Evolutionary conservation across 2,888 invertebrate species (phyloP), one percentile per base, ranked within the genome.

Genomic region (Arge pagana): DNA sequence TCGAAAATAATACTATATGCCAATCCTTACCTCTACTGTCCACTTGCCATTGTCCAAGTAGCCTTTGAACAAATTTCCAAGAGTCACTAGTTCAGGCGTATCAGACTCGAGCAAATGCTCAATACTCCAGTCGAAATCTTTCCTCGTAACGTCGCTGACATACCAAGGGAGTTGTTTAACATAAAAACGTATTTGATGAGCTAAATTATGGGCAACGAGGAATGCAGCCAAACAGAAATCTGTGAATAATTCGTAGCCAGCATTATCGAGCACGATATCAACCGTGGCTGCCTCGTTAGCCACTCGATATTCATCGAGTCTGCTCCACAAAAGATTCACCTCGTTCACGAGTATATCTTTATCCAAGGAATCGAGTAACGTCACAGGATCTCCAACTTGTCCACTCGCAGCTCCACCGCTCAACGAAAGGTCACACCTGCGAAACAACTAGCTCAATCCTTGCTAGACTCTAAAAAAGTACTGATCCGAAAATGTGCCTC

Each of bases 151-250:
- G 73, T 99, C 98, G 0, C 96, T 97, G 6, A 99, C 86, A 74
- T 90, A 99, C 98, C 98, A 99, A 0, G 97, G 96, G 57, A 93
- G 87, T 3, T 82, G 80, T 80, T 98, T 97, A 0, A 89, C 87
- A 75, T 95, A 88, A 63, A 97, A 88, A 57, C 88, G 81, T 19
- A 97, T 80, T 78, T 84, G 80, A n/a, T 77, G 72, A n/a, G 84
- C 85, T 16, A 81, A 79, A 59, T 76, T 81, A 59, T 79, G 80
- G 59, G 72, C 76, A 52, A 90, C 76, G 1, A 98, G 73, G 70
- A 88, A 93, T 61, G 91, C 89, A 2, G 92, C 93, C 1, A 99
- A 70, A 67, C 93, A 89, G 0, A 98, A 75, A 73, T 99, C 99
- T 0, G 91, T 85, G 62, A 93, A 88, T 0, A 98, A 67, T 77